Evolutionary conservation across 1,140 invertebrate species (phyloP), one percentile per base, ranked within the genome.

Genomic region (Drosophila ohnishii): DNA sequence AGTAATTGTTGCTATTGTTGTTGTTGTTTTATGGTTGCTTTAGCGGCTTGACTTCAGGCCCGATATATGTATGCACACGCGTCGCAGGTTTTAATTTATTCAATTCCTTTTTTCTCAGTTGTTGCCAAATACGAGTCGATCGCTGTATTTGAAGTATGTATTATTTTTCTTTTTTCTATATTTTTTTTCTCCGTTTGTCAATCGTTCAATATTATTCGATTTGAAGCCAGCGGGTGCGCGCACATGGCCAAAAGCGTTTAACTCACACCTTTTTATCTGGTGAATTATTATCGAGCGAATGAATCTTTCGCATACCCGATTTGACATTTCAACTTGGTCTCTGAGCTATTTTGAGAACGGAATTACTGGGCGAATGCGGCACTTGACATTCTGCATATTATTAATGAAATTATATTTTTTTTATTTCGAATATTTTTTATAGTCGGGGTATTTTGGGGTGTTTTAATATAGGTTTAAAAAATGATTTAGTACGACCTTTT

Each of bases 21-120:
- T 28, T 64, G 61, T 28, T 69, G 51, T 70, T 25, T 53, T 71
- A 76, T 66, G 65, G 75, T 51, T 67, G 63, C 56, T 37, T 55
- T 64, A 64, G 56, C 61, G 37, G 37, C n/a, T 40, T 69, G 59
- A 63, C 67, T 85, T 70, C 51, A 40, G 32, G 40, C 50, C 50
- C 76, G 53, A 80, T 69, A 70, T 72, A 85, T 83, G 66, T 77
- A 77, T 87, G 78, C 83, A 87, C 79, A 87, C 84, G 74, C 78
- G 79, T 73, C 48, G 63, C 45, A 63, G 66, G 58, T 76, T 82
- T 79, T 79, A 87, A 83, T 87, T 87, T 87, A 86, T 86, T 83
- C 83, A 87, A 79, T 79, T 79, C 60, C 75, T 69, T 81, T 45
- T 70, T 80, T 61, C 44, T 19, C 25, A 35, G 57, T 62, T 61